These are phyloP conservation scores for Prionailurus viverrinus DNA, from an alignment of 2,113 vertebrate species.

Conservation along the genomic window DNA sequence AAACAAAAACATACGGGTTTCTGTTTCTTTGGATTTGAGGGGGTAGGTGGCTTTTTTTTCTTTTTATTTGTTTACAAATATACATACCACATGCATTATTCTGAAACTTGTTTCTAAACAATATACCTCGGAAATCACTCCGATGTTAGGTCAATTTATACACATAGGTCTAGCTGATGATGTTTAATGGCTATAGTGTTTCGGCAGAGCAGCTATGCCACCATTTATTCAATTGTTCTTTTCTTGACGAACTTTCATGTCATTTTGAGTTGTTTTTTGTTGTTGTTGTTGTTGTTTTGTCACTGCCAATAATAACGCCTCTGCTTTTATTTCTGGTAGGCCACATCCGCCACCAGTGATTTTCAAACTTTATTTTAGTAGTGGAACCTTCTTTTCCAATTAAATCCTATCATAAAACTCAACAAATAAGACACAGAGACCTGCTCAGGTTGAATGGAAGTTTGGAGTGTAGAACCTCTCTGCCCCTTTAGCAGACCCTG, in stretches of 20 bases:
- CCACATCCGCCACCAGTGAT: neutral
- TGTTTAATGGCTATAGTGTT: neutral
- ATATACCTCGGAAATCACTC: fast-evolving
- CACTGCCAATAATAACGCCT: neutral
- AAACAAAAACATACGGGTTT: neutral
- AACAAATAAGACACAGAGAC: neutral
- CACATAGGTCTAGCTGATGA: neutral
- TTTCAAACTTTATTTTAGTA: neutral
- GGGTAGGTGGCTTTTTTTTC: neutral
- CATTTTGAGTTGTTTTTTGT: neutral
- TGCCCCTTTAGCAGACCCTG: neutral
- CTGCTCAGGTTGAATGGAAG: neutral
- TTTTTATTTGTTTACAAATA: neutral
- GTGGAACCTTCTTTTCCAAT: neutral
- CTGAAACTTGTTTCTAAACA: neutral
- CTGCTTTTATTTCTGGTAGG: neutral
- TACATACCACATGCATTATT: neutral
- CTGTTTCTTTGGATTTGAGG: neutral
- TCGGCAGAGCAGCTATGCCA: neutral
- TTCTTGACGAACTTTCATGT: neutral
- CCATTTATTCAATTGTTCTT: neutral
- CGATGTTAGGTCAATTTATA: neutral
- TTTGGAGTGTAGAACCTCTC: neutral
- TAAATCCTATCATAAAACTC: neutral
- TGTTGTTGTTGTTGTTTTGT: neutral